Evolutionary conservation across 2,797 vertebrate genomes (phyloP), one percentile per base, ranked within the genome.

Genomic region (Spinibarbus caldwelli): DNA sequence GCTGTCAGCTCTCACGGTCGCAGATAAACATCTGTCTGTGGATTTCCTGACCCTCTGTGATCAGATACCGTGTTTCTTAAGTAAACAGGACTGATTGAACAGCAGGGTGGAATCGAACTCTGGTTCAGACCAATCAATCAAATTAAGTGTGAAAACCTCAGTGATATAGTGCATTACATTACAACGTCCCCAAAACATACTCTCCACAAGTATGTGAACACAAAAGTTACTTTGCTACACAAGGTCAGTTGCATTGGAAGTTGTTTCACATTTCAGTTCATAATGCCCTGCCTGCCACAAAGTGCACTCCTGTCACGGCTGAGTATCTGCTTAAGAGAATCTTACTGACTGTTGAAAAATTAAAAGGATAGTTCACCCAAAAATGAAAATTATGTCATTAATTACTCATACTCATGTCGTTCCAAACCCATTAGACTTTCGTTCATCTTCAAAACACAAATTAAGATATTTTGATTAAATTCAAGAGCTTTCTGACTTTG

Each of bases 1-100:
- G 38, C 82, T 82, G 86, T 80, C 77, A 84, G 54, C 79, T 62
- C 62, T 80, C 52, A 34, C 23, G 14, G 52, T 68, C 34, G 9
- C 45, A 59, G 80, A 80, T 86, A 68, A 77, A 72, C 67, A 68
- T 73, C 84, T 78, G 62, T 82, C 62, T 64, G 62, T n/a, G 75
- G 59, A 64, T 89, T 78, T 38, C 15, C 67, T 81, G 86, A 87
- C 80, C 86, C 90, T 81, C 82, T 31, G 9, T 67, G 34, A 57
- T 38, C 52, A 78, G 36, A 62, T 78, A 62, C 26, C 31, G 12
- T 41, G 19, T 71, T 62, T 59, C 52, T 59, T 59, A 59, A 62
- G 54, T 29, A 17, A 36, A 41, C 9, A 26, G 36, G 52, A 38
- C 75, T 59, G 52, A 77, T 59, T 41, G 38, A 29, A 78, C 36